Conservation (phyloP, 2,888 invertebrate species). For the Chrysodeixis includens region DNA sequence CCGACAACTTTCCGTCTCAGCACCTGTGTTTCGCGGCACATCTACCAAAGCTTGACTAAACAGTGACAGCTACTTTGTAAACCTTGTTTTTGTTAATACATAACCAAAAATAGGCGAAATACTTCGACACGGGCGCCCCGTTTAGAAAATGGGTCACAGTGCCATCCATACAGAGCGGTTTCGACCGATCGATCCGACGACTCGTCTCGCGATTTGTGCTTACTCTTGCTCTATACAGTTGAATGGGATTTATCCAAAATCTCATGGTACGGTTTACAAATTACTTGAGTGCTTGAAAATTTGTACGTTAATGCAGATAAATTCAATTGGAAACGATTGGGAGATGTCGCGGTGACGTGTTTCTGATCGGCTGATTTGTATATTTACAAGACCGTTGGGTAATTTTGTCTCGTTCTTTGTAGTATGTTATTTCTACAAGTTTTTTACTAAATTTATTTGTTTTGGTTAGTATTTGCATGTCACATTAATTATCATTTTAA, state of each 20-base stretch:
- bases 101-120: constrained; percentile 50
- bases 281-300: constrained; percentile 57
- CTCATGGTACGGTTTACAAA: constrained; percentile 56
- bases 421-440: too few relatives aligned
- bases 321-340: constrained; percentile 50
- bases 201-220: constrained; percentile 58
- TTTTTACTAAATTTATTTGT: constrained; percentile 28
- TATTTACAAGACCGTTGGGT: constrained; percentile 28
- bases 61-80: constrained; percentile 17
- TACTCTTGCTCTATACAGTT: constrained; percentile 41
- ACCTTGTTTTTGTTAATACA: constrained; percentile 38
- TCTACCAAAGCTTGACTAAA: background rate
- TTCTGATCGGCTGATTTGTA: constrained; percentile 42
- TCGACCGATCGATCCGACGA: constrained; percentile 68
- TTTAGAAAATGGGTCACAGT: constrained; percentile 82
- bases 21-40: background rate
- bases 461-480: too few relatives aligned
- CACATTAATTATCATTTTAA: background rate
- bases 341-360: constrained; percentile 35
- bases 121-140: constrained; percentile 69
- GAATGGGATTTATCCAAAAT: constrained; percentile 52
- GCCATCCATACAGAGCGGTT: constrained; percentile 68
- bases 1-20: background rate
- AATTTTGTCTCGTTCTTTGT: constrained; percentile 23
- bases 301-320: constrained; percentile 50